These are phyloP conservation scores for Melanerpes formicivorus DNA, from an alignment of 2,113 vertebrate genomes.

Conservation along the genomic window DNA sequence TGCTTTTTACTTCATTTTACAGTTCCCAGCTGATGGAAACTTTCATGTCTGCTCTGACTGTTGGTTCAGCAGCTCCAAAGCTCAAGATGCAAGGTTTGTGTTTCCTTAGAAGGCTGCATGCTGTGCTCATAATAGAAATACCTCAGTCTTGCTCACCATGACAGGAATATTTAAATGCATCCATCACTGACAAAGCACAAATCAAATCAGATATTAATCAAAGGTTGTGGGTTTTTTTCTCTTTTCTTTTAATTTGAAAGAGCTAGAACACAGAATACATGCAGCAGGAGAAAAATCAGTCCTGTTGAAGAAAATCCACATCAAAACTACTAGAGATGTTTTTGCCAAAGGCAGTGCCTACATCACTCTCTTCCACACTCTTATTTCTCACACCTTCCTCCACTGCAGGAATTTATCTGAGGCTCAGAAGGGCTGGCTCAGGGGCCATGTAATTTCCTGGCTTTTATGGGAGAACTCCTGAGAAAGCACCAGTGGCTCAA, in stretches of 20 bases:
- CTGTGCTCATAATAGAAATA: slow-evolving; percentile 54
- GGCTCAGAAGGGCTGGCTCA: neutral
- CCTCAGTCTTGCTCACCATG: slow-evolving; percentile 39
- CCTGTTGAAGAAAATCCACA: slow-evolving; percentile 5
- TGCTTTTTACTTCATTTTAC: slow-evolving; percentile 52
- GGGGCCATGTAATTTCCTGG: neutral
- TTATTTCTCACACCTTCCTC: slow-evolving; percentile 1
- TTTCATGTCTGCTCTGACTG: neutral
- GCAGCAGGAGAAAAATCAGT: slow-evolving; percentile 39
- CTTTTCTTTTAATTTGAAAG: slow-evolving; percentile 65
- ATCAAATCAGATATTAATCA: slow-evolving; percentile 73
- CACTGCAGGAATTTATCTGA: neutral
- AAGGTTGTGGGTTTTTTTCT: slow-evolving; percentile 24
- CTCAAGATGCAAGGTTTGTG: slow-evolving; percentile 21
- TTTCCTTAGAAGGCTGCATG: slow-evolving; percentile 14
- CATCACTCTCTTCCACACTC: neutral
- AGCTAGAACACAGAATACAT: slow-evolving; percentile 58
- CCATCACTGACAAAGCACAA: slow-evolving; percentile 61
- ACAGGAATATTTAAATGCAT: slow-evolving; percentile 73
- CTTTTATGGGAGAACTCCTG: neutral
- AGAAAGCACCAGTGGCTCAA: neutral
- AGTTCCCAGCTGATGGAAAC: slow-evolving; percentile 24
- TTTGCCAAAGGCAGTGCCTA: slow-evolving; percentile 15
- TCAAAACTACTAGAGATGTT: neutral
- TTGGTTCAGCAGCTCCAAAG: slow-evolving; percentile 45